Evolutionary conservation across 2,797 vertebrate genomes (phyloP), one percentile per base, ranked within the genome.

Genomic region (Microctenopoma lineatum): DNA sequence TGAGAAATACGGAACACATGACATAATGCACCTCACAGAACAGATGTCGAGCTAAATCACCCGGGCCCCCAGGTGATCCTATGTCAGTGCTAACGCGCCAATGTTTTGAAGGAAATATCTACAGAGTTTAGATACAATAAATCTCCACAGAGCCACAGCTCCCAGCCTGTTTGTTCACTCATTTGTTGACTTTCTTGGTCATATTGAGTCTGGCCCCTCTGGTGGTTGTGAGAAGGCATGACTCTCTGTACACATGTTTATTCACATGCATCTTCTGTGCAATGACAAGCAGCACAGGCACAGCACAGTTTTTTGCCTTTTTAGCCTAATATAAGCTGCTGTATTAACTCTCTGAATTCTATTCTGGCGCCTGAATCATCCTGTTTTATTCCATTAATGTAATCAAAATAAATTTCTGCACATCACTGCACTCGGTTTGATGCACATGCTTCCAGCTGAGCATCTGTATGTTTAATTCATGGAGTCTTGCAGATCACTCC

Each of bases 381-480:
- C 36, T n/a, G 21, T 57, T 59, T 66, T 15, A 63, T 69, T 44
- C 34, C 15, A 11, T 34, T 41, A 57, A 56, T 64, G 64, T 39
- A 74, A 81, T 83, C 74, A 80, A 65, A 70, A 79, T 66, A 66
- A 45, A 80, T 66, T 62, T 62, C 39, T 72, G 62, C 65, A 73
- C 73, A 80, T 34, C 68, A 64, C 47, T 69, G 66, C 53, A 3
- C 53, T 75, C 47, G 59, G 59, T 73, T 83, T 75, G 63, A 90
- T 84, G 71, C 57, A 57, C 76, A 56, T 34, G 65, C 83, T 77
- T 86, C 84, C 68, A 83, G 79, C 81, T 56, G 73, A 83, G 73
- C 63, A 59, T 55, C 75, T 60, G 67, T 73, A 88, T 91, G 83
- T 89, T 91, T 93, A 87, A 91, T 92, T 92, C 83, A 89, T 90